Evolutionary conservation across 2,888 invertebrate species (phyloP), one percentile per base, ranked within the genome.

Genomic region (Drosophila dives): DNA sequence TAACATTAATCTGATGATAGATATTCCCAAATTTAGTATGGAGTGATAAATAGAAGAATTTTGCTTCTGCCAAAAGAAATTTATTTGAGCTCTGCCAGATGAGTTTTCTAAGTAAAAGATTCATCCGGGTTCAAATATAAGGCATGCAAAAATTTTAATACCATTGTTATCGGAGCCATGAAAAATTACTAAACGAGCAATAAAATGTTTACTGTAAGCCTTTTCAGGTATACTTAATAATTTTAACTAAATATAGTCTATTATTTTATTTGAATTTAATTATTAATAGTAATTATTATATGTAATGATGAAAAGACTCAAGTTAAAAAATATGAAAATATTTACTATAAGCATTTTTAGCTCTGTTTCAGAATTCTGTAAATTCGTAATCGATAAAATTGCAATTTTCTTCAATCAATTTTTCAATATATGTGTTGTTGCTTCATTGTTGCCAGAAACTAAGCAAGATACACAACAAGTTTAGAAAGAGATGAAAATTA

Each of bases 11-110:
- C 51, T 15, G 40, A 53, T 64, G 48, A 58, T 38, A 34, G 60
- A 58, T 56, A 62, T 79, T 79, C 75, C 51, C 71, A 61, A 67
- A 67, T 71, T 64, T 63, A 48, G 40, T 73, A 49, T 42, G 64
- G 59, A 50, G 40, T 65, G 54, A 38, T 51, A 65, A 70, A 64
- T 69, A 56, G 51, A 42, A 62, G 63, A 77, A 62, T 65, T 54
- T 63, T 36, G 48, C 23, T 36, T 17, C 11, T 42, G 45, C 2
- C 10, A 17, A 38, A 45, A 38, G 32, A 78, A 71, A 62, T 42
- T 33, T 38, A 55, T 49, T 48, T 51, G 20, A 50, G 38, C 42
- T 55, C 23, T 17, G 60, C 17, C 32, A 38, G 26, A 26, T 49
- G 36, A 15, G 17, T 29, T 40, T 11, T 32, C 20, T 15, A 11